A percentile compares a stretch with the other conserved stretches of the same genome.
These are phyloP conservation scores for Macropis europaea DNA, from an alignment of 2,888 invertebrate genomes.

Conservation along the genomic window DNA sequence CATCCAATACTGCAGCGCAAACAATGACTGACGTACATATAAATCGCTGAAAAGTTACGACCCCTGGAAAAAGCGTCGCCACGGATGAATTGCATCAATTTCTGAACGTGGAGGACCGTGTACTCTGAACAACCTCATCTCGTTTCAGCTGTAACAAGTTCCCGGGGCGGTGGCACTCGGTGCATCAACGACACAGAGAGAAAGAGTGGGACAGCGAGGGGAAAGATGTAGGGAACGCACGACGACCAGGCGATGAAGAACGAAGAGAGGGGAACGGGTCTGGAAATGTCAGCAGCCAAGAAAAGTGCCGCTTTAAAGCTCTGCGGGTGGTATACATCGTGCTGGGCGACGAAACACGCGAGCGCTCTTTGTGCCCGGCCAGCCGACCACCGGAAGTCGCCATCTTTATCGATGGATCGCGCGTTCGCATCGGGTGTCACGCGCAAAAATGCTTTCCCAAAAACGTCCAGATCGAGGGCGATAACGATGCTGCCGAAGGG, in stretches of 20 bases:
- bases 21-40: slow-evolving; percentile 6
- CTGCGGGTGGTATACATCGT: slow-evolving; percentile 36
- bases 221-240: not conserved
- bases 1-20: not conserved
- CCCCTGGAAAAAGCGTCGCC: not conserved
- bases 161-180: not conserved
- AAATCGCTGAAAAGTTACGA: slow-evolving; percentile 26
- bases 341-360: slow-evolving; percentile 46
- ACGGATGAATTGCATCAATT: slow-evolving; percentile 31
- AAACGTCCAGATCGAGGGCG: slow-evolving; percentile 27
- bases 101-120: slow-evolving; percentile 1
- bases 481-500: slow-evolving; percentile 7
- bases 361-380: slow-evolving; percentile 31
- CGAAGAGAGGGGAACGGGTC: not conserved
- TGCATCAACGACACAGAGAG: not conserved
- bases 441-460: slow-evolving; percentile 35
- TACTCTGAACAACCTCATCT: slow-evolving; percentile 1
- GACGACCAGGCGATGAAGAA: not conserved
- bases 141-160: slow-evolving; percentile 12
- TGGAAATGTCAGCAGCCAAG: slow-evolving; percentile 36
- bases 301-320: slow-evolving; percentile 49
- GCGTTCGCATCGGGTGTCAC: slow-evolving; percentile 26
- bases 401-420: slow-evolving; percentile 42
- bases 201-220: not conserved
- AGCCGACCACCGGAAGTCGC: slow-evolving; percentile 38